Conservation (phyloP, 2,113 vertebrate genomes). For the Otocyon megalotis region DNA sequence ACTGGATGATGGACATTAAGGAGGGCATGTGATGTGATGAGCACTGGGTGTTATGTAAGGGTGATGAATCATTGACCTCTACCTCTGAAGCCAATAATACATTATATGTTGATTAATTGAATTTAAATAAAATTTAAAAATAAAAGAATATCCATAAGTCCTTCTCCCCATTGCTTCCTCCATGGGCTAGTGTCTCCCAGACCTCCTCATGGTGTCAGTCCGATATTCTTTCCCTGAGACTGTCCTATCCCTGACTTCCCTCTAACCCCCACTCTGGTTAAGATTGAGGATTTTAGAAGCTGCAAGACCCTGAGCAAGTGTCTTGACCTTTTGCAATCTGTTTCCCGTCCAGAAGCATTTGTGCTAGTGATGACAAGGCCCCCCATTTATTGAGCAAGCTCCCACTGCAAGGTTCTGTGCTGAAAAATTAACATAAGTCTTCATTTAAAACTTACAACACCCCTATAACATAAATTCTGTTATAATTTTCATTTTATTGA, state of each 20-base stretch:
- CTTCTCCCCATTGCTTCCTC: background rate
- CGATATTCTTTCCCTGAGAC: background rate
- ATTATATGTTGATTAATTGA: no score
- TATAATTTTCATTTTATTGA: slow-evolving; percentile 13
- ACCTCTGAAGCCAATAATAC: no score
- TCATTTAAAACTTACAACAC: background rate
- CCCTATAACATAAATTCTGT: background rate
- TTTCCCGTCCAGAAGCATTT: background rate
- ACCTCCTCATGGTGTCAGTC: fast-evolving
- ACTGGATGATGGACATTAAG: no score
- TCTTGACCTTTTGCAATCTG: background rate
- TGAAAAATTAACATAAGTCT: background rate
- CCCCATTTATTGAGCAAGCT: background rate
- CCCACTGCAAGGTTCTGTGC: background rate
- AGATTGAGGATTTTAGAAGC: background rate
- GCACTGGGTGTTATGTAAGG: no score
- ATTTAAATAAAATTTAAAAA: no score
- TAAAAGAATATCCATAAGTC: no score
- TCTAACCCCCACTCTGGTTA: background rate
- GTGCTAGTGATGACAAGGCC: background rate
- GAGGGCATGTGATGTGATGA: no score
- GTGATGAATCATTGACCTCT: no score
- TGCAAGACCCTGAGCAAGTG: background rate
- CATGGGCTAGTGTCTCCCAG: background rate
- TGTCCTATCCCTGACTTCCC: no score